Percentiles rank a stretch among this genome's conserved stretches.
Conservation (phyloP, 2,888 invertebrate genomes). For the Chalcis sispes region DNA sequence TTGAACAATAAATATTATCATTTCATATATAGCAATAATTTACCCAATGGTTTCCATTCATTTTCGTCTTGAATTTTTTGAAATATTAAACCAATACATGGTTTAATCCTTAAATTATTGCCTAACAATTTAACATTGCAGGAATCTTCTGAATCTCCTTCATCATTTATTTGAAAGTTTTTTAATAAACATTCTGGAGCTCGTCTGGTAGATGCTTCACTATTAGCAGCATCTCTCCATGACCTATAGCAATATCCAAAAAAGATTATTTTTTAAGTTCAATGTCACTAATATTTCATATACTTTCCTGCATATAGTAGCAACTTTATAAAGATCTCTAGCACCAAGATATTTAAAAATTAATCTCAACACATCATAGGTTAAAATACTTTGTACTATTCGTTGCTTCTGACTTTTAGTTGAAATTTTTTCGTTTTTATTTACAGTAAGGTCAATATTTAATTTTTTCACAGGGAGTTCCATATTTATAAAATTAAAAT, state of each 20-base stretch:
- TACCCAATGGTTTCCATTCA: slow-evolving; percentile 47
- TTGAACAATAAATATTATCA: no score
- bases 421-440: no score
- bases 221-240: slow-evolving; percentile 65
- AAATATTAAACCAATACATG: slow-evolving; percentile 58
- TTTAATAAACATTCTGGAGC: slow-evolving; percentile 56
- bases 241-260: slow-evolving; percentile 58
- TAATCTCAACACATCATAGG: slow-evolving; percentile 69
- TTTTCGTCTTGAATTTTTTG: slow-evolving; percentile 43
- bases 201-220: slow-evolving; percentile 60
- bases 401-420: slow-evolving; percentile 9
- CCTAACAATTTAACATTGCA: slow-evolving; percentile 44
- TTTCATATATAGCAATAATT: neutral
- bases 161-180: slow-evolving; percentile 29
- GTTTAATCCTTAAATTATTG: slow-evolving; percentile 60
- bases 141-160: slow-evolving; percentile 22
- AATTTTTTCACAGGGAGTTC: no score
- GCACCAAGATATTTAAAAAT: slow-evolving; percentile 68
- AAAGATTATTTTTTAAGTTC: neutral
- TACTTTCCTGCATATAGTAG: slow-evolving; percentile 69
- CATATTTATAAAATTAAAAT: no score
- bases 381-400: slow-evolving; percentile 57
- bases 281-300: neutral
- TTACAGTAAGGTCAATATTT: no score
- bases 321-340: slow-evolving; percentile 64